These are phyloP conservation scores for Paralichthys olivaceus DNA, from an alignment of 2,113 vertebrate genomes.

Conservation along the genomic window DNA sequence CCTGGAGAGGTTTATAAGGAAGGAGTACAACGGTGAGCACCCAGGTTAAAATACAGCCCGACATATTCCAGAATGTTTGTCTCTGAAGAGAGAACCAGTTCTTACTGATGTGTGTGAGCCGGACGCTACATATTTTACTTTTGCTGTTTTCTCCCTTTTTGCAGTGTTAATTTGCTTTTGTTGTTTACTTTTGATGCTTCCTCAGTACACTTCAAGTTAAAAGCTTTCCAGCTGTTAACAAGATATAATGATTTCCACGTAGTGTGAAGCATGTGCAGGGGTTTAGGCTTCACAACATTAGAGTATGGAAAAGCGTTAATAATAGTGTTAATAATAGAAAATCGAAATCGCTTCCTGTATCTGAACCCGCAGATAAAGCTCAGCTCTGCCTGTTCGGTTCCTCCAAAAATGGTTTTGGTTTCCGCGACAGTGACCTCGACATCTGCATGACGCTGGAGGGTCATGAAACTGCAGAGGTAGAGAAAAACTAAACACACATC, in stretches of 20 bases:
- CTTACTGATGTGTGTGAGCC: no score
- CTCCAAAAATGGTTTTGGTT: constrained; percentile 98
- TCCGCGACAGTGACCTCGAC: constrained; percentile 98
- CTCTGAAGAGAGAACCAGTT: no score
- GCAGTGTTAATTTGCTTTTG: no score
- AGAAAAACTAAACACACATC: background rate
- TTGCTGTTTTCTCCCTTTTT: background rate
- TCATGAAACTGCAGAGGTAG: constrained; percentile 96
- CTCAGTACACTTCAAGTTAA: background rate
- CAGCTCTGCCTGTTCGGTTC: constrained; percentile 98
- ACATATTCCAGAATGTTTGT: no score
- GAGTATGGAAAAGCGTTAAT: no score
- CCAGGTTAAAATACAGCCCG: background rate
- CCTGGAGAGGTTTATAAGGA: constrained; percentile 96
- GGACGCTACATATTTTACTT: background rate
- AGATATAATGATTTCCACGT: background rate
- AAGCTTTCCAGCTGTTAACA: background rate
- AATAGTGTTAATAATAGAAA: no score
- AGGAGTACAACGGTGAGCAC: constrained; percentile 94
- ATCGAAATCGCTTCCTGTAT: background rate
- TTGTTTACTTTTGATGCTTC: background rate
- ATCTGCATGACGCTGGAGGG: constrained; percentile 99
- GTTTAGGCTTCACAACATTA: background rate
- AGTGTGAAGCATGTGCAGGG: background rate
- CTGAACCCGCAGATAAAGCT: constrained; percentile 87